Percentiles rank a stretch among this genome's conserved stretches.
Conservation (phyloP, 2,113 vertebrate species). For the Ariopsis seemanni region DNA sequence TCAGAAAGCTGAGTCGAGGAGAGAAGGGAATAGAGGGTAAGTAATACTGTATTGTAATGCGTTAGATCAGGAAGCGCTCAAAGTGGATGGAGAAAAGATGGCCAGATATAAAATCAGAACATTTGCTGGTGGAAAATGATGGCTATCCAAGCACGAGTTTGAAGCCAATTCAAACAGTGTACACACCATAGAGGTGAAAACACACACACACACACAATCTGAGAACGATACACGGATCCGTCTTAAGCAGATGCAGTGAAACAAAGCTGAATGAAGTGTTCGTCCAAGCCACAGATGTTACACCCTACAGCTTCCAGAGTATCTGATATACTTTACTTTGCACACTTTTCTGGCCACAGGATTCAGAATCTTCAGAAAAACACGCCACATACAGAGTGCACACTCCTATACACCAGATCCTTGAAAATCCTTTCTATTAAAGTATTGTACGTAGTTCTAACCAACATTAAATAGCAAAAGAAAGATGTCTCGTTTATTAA, state of each 20-base stretch:
- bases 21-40: constrained; percentile 16
- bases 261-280: not conserved
- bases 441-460: not conserved
- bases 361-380: not conserved
- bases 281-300: not conserved
- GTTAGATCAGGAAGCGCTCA: constrained; percentile 20
- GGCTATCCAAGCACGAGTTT: not conserved
- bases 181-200: not conserved
- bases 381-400: not conserved
- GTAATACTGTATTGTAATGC: constrained; percentile 16
- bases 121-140: not conserved
- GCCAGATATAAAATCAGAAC: not conserved
- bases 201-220: no score
- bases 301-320: not conserved
- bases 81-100: constrained; percentile 1
- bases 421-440: not conserved
- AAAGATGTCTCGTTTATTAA: not conserved
- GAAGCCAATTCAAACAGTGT: constrained; percentile 1
- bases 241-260: not conserved
- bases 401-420: not conserved
- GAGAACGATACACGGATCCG: not conserved
- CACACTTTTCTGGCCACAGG: not conserved
- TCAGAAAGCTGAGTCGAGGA: not conserved
- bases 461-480: not conserved
- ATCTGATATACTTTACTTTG: not conserved